Percentiles rank a stretch among this genome's conserved stretches.
Evolutionary conservation across 2,113 vertebrate genomes (phyloP).

Genomic region (Phrynocephalus versicolor): DNA sequence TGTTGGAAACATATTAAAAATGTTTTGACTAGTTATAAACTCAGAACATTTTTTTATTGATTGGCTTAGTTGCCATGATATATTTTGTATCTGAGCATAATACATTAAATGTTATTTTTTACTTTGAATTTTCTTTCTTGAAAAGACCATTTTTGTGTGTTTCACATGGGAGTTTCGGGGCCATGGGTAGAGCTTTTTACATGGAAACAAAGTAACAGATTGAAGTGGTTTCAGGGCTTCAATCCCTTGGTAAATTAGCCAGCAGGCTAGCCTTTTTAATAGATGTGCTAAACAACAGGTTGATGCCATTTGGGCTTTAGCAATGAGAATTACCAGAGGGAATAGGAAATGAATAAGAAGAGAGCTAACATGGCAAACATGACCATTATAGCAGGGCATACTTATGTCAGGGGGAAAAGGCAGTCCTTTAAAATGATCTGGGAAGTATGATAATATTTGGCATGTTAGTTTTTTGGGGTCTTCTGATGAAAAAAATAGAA

Average conservation of each 20-base stretch:
- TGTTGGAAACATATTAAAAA: neutral
- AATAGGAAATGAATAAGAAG: constrained; percentile 69
- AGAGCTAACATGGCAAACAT: constrained; percentile 39
- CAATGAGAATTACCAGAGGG: constrained; percentile 74
- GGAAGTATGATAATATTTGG: constrained; percentile 44
- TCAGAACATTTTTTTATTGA: rapidly evolving
- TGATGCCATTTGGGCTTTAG: constrained; percentile 78
- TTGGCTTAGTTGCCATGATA: neutral
- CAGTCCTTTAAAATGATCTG: constrained; percentile 28
- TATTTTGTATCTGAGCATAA: constrained; percentile 38
- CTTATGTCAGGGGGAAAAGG: constrained; percentile 28
- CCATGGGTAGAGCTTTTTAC: constrained; percentile 68
- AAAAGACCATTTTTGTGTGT: constrained; percentile 63
- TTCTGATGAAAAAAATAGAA: constrained; percentile 9
- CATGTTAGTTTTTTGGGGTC: neutral
- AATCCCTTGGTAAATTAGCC: constrained; percentile 87
- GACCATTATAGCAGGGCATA: constrained; percentile 32
- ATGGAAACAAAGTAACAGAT: constrained; percentile 80
- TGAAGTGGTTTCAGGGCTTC: constrained; percentile 84
- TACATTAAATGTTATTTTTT: constrained; percentile 61
- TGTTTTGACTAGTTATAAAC: rapidly evolving
- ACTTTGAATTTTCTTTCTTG: constrained; percentile 73
- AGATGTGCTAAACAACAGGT: constrained; percentile 74
- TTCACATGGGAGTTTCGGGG: constrained; percentile 59
- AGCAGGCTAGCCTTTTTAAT: constrained; percentile 83